These are phyloP conservation scores for Adela reaumurella DNA, from an alignment of 2,888 invertebrate species.

Conservation along the genomic window DNA sequence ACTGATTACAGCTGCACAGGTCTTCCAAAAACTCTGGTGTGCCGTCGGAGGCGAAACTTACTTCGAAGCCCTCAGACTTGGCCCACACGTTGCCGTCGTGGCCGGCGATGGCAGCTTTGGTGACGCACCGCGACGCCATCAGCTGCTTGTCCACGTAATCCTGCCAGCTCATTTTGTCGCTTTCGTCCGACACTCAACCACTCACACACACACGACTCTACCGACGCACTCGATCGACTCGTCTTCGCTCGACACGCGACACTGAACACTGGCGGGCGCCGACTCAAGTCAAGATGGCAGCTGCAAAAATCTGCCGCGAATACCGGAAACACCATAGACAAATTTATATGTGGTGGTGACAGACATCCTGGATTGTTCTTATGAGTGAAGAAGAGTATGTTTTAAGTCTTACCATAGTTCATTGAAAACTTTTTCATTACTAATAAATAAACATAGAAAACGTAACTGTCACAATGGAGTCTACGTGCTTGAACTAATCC, in stretches of 20 bases:
- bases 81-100: slow-evolving; percentile 95
- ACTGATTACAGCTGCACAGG: too few relatives aligned
- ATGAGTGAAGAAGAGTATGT: not conserved
- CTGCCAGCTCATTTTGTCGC: slow-evolving; percentile 91
- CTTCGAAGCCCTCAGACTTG: slow-evolving; percentile 89
- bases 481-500: too few relatives aligned
- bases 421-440: too few relatives aligned
- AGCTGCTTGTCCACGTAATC: slow-evolving; percentile 97
- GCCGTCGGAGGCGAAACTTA: slow-evolving; percentile 59
- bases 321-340: not conserved
- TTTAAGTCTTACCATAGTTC: too few relatives aligned
- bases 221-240: slow-evolving; percentile 42
- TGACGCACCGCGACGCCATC: slow-evolving; percentile 91
- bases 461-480: too few relatives aligned
- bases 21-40: not conserved
- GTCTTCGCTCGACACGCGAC: slow-evolving; percentile 46
- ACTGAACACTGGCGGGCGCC: slow-evolving; percentile 51
- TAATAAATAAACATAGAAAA: too few relatives aligned
- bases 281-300: slow-evolving; percentile 46
- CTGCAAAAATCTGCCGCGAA: slow-evolving; percentile 10
- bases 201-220: slow-evolving; percentile 43
- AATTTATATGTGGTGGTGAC: not conserved
- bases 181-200: slow-evolving; percentile 53
- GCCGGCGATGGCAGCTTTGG: slow-evolving; percentile 92
- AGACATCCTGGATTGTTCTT: not conserved